These are phyloP conservation scores for zebrafish (Danio rerio) DNA, from an alignment of 2,113 vertebrate genomes.

Conservation along the genomic window DNA sequence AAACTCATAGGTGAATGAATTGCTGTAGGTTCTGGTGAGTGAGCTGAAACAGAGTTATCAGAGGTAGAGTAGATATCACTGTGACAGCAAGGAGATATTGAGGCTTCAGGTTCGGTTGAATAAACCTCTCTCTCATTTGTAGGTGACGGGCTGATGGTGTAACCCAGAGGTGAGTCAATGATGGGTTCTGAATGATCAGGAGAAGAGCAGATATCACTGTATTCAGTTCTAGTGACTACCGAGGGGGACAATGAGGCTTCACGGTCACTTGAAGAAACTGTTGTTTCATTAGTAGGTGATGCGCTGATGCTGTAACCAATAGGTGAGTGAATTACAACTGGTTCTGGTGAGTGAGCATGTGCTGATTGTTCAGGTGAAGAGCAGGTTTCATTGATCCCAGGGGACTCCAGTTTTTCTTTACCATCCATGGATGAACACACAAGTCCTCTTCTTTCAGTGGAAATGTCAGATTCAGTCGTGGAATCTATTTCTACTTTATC, in stretches of 20 bases:
- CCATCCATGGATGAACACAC: conserved; percentile 6
- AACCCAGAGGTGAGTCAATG: conserved; percentile 43
- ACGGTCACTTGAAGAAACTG: not conserved
- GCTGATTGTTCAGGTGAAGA: conserved; percentile 1
- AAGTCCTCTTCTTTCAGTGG: conserved; percentile 23
- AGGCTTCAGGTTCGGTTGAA: conserved; percentile 41
- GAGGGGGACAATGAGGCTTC: conserved; percentile 57
- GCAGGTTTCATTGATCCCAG: conserved; percentile 8
- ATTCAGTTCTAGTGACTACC: conserved; percentile 50
- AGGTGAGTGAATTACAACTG: conserved; percentile 37
- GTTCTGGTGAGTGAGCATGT: not conserved
- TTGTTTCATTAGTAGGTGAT: conserved; percentile 41
- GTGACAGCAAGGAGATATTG: conserved; percentile 52
- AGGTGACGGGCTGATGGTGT: conserved; percentile 42
- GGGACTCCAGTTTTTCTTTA: conserved; percentile 2
- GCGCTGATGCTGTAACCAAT: conserved; percentile 30
- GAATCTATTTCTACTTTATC: not conserved
- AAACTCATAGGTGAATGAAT: conserved; percentile 31
- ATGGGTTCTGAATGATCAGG: conserved; percentile 35
- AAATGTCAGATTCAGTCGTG: conserved; percentile 12
- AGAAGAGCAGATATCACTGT: conserved; percentile 29
- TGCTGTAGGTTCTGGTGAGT: conserved; percentile 36
- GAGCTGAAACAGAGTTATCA: conserved; percentile 7
- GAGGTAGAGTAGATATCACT: not conserved
- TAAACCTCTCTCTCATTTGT: conserved; percentile 23